phyloP scores from a whole-genome alignment of 2,113 vertebrate species.

The Pseudolaguvia tuberculata region DNA sequence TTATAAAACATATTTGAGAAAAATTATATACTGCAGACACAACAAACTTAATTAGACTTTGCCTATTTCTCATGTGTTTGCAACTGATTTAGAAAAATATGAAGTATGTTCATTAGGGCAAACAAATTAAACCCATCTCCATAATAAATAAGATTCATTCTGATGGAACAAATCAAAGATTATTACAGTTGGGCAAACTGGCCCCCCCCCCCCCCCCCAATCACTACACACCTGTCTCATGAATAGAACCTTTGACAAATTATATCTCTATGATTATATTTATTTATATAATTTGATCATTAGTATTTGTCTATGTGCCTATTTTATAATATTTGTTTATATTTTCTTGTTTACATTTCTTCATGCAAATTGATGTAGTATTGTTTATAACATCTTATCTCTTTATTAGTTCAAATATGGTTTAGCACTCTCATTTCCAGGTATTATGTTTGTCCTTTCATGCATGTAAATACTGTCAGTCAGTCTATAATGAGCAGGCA shows the following conservation, averaged over 20 bases:
- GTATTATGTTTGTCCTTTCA: not conserved
- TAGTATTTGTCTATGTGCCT: not conserved
- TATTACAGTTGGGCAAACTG: constrained; percentile 18
- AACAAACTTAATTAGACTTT: not conserved
- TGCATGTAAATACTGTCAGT: not conserved
- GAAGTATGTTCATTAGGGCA: constrained; percentile 15
- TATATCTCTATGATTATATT: not conserved
- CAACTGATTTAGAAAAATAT: constrained; percentile 2
- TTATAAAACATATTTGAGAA: not conserved
- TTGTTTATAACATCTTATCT: not conserved
- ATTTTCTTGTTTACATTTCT: not conserved
- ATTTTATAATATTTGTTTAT: not conserved
- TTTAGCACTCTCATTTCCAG: not conserved
- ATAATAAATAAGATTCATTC: constrained; percentile 20
- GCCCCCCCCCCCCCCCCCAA: not conserved
- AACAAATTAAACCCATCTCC: constrained; percentile 14
- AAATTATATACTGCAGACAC: not conserved
- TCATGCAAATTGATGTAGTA: not conserved
- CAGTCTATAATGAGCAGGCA: not conserved
- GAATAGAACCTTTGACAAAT: not conserved
- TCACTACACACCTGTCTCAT: not conserved
- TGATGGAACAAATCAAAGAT: constrained; percentile 19
- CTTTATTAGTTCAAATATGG: not conserved
- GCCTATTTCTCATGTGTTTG: constrained; percentile 10
- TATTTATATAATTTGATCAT: no score